Conservation (phyloP, 2,113 vertebrate genomes). For the Ammodytes dubius region DNA sequence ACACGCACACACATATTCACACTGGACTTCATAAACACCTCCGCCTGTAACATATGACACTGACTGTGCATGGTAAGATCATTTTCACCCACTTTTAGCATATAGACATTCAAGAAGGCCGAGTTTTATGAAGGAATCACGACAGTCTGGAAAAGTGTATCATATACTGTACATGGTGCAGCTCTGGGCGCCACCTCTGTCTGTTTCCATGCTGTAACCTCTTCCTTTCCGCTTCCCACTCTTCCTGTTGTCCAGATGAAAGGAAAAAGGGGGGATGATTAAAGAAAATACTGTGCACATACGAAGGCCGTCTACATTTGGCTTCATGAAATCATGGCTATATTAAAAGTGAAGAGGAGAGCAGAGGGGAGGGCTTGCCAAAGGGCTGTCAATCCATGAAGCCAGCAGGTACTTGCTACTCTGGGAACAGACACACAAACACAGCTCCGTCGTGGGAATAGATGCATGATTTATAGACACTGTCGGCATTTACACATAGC, state of each 20-base stretch:
- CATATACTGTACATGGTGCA: conserved; percentile 12
- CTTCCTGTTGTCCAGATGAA: conserved; percentile 67
- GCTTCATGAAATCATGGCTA: conserved; percentile 46
- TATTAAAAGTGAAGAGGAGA: conserved; percentile 37
- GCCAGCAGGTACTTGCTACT: conserved; percentile 49
- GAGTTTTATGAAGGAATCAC: conserved; percentile 33
- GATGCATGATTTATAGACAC: conserved; percentile 54
- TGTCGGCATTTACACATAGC: conserved; percentile 47
- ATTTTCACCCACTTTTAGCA: conserved; percentile 58
- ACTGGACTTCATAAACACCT: conserved; percentile 62
- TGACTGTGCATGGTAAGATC: conserved; percentile 42
- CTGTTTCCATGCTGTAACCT: conserved; percentile 70
- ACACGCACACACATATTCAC: conserved; percentile 16
- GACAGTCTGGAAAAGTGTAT: conserved; percentile 46
- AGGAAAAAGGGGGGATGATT: conserved; percentile 50
- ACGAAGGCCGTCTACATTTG: conserved; percentile 42
- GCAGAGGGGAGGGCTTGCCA: conserved; percentile 45
- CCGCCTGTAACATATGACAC: conserved; percentile 32
- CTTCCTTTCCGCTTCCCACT: conserved; percentile 60
- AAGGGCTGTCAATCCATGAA: conserved; percentile 49
- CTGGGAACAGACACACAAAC: conserved; percentile 51
- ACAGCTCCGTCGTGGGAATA: conserved; percentile 47
- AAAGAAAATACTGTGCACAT: conserved; percentile 39
- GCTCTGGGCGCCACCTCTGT: conserved; percentile 45
- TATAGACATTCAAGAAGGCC: conserved; percentile 35